Percentiles rank a stretch among this genome's conserved stretches.
Evolutionary conservation across 1,140 invertebrate species (phyloP).

Genomic region (Drosophila virilis): DNA sequence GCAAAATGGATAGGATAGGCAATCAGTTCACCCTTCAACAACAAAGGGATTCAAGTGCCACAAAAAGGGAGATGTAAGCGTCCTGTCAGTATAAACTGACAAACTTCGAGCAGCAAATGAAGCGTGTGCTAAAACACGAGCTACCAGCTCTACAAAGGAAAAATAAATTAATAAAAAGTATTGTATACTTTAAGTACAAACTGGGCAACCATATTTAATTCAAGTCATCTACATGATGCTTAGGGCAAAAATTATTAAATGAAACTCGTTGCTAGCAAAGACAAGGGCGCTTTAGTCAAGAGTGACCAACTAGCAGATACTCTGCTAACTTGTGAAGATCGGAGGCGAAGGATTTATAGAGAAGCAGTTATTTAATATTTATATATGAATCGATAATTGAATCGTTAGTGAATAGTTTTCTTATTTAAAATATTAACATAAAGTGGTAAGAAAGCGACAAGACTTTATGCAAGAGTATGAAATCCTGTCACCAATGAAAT

Average conservation of each 20-base stretch:
- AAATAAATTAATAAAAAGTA: background rate
- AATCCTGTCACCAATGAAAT: slow-evolving; percentile 39
- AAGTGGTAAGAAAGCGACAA: too few relatives aligned
- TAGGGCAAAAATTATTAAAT: too few relatives aligned
- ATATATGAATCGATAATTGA: too few relatives aligned
- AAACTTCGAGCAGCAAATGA: slow-evolving; percentile 19
- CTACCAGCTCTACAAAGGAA: background rate
- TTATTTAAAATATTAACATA: too few relatives aligned
- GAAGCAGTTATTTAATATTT: too few relatives aligned
- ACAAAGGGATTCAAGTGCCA: slow-evolving; percentile 7
- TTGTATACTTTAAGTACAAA: background rate
- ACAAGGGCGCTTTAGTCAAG: too few relatives aligned
- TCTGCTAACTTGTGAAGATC: too few relatives aligned
- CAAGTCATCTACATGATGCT: too few relatives aligned
- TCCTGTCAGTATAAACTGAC: slow-evolving; percentile 20
- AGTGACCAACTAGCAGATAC: too few relatives aligned
- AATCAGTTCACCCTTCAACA: slow-evolving; percentile 9
- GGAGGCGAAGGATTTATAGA: too few relatives aligned
- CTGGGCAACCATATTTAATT: background rate
- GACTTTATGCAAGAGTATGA: background rate
- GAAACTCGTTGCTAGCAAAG: too few relatives aligned
- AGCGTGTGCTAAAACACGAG: slow-evolving; percentile 13
- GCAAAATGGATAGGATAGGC: background rate
- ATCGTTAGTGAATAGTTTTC: background rate
- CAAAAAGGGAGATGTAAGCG: slow-evolving; percentile 7